Base-by-base conservation (phyloP, 2,888 invertebrate genomes). In the Clusia tigrina region DNA sequence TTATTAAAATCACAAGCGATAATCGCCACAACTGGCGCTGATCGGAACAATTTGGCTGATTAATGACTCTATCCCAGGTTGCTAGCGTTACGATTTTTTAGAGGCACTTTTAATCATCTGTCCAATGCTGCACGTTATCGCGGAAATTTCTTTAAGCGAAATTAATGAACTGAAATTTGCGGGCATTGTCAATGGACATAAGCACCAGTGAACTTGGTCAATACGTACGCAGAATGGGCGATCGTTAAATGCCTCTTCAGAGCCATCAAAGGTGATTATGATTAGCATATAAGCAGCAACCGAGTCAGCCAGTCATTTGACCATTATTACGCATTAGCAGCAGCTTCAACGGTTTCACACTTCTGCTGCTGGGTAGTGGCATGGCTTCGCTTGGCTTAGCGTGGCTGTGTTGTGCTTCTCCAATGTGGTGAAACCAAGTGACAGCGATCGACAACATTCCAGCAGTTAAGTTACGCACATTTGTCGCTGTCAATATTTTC, bases 401-500 rank as follows among this genome's bases (percentile, higher is more conserved):
- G 26, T 24, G 24, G 15, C 2, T 25, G 2, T 54, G 10, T 32
- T n/a, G 57, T 51, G 54, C 37, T n/a, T n/a, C n/a, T n/a, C n/a
- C n/a, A n/a, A n/a, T n/a, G n/a, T n/a, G n/a, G 10, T 42, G 42
- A 17, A 42, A 9, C 32, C 32, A 32, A n/a, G 42, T 6, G 12
- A 37, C 2, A 22, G 60, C 42, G 3, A 42, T 37, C 38, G 57
- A 32, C 62, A 62, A 64, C 54, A 48, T 48, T 20, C 51, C 58
- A 60, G 63, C 60, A 60, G 46, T 54, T 22, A 61, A 38, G 54
- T 64, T 70, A 64, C 58, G 62, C 58, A 67, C 74, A 79, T 79
- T 79, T 70, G 74, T 78, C 71, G 76, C 69, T 79, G 78, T 79
- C 78, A 78, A 74, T 74, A 74, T 68, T 61, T 60, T 64, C 54